Evolutionary conservation across 2,797 vertebrate species (phyloP), one percentile per base, ranked within the genome.

Genomic region (Astyanax mexicanus): DNA sequence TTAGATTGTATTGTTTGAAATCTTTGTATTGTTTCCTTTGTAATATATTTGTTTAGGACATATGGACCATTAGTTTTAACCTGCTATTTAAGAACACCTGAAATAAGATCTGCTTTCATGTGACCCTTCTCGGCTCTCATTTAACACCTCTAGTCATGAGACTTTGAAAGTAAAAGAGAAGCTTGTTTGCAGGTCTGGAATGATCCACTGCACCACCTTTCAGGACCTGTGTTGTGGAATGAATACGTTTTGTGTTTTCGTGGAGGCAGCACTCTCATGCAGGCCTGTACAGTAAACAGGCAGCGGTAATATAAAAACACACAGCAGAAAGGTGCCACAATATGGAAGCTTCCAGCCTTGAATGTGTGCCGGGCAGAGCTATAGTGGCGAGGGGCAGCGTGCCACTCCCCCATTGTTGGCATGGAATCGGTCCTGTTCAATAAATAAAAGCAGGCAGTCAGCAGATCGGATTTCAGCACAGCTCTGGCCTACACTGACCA

Each of bases 391-490:
- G 52, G 38, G 61, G 21, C 37, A 45, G 57, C n/a, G 25, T 17
- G 32, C 6, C 3, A 19, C 60, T 49, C 76, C 19, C 32, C 71
- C 62, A 89, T 91, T 93, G 90, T 92, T 87, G 85, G 85, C 80
- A 80, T 86, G 79, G 83, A 79, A 84, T 86, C 49, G 73, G 83
- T 80, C 29, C 60, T 49, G 75, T 83, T 86, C 71, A 88, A 82
- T 88, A 86, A 87, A 84, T 79, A 76, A 88, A 83, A 81, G 55
- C 71, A 75, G 84, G 10, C 81, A 45, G 90, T 92, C 91, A 92
- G 90, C 90, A 91, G 81, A 88, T 89, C 60, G 21, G 65, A 75
- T 85, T 87, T 82, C 83, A 84, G 51, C 80, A 44, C 42, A 0
- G 37, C 35, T 42, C 17, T 21, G 4, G 27, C 38, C 54, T 40